These are phyloP conservation scores for Nannoperca obscura DNA, from an alignment of 2,797 vertebrate species.

Conservation along the genomic window DNA sequence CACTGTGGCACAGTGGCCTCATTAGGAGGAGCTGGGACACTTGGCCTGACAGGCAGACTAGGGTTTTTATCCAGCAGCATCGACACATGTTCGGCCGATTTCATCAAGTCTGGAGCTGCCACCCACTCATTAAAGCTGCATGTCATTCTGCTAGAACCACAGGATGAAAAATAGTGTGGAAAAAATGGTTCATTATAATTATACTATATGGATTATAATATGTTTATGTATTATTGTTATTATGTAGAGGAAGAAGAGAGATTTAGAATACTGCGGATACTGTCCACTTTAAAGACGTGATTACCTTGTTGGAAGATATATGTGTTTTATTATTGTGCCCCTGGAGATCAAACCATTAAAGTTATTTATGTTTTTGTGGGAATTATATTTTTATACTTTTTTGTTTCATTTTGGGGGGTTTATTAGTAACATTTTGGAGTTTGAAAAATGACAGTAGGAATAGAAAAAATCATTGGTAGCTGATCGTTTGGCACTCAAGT, in stretches of 20 bases:
- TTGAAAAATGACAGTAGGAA: neutral
- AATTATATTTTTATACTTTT: neutral
- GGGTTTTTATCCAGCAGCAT: slow-evolving; percentile 64
- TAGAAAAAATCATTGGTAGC: neutral
- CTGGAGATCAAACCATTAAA: too few relatives aligned
- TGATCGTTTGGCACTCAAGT: neutral
- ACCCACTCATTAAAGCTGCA: slow-evolving; percentile 64
- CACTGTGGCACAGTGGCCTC: slow-evolving; percentile 76
- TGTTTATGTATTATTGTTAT: slow-evolving; percentile 26
- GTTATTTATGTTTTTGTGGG: slow-evolving; percentile 2
- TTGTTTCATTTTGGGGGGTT: neutral
- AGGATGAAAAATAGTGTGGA: slow-evolving; percentile 59
- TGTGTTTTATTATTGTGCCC: neutral
- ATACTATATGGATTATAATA: slow-evolving; percentile 16
- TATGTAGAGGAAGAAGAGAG: neutral
- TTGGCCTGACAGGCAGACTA: slow-evolving; percentile 63
- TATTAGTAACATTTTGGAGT: neutral
- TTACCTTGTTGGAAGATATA: neutral
- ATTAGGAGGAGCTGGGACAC: slow-evolving; percentile 73
- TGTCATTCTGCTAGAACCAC: slow-evolving; percentile 61
- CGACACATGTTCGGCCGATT: slow-evolving; percentile 72
- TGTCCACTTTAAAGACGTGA: neutral
- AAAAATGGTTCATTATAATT: slow-evolving; percentile 59
- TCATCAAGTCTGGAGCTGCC: slow-evolving; percentile 64
- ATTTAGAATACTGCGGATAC: neutral